phyloP scores from a whole-genome alignment of 2,113 vertebrate genomes.

The Craseonycteris thonglongyai region DNA sequence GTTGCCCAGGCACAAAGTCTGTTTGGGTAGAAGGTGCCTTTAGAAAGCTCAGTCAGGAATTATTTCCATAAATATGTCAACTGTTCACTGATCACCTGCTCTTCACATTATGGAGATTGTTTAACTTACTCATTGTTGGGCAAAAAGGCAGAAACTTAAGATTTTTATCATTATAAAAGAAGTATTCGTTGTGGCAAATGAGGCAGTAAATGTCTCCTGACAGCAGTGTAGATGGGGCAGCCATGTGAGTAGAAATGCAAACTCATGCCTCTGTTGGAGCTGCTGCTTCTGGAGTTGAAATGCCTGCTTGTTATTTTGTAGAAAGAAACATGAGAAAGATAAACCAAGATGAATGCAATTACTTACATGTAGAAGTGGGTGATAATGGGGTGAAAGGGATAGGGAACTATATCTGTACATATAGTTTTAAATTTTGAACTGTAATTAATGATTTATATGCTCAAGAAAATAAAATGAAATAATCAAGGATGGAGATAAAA shows the following conservation, averaged over 20 bases:
- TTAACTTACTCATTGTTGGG: not conserved
- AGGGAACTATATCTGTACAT: not conserved
- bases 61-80: constrained; percentile 13
- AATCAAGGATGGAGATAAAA: not conserved
- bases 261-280: constrained; percentile 9
- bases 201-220: constrained; percentile 25
- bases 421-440: not conserved
- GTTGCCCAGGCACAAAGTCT: not conserved
- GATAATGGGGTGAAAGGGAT: not conserved
- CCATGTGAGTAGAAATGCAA: not conserved
- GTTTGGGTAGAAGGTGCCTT: not conserved
- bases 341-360: not conserved
- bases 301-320: not conserved
- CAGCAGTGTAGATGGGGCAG: not conserved
- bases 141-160: constrained; percentile 4
- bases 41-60: not conserved
- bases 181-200: constrained; percentile 19
- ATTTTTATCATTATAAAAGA: not conserved
- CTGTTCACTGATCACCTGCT: not conserved
- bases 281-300: not conserved
- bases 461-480: not conserved
- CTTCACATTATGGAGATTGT: not conserved
- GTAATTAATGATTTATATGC: not conserved
- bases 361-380: not conserved
- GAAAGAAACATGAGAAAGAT: not conserved